These are phyloP conservation scores for Actinia tenebrosa DNA, from an alignment of 64 coral and sea anemone genomes.

Conservation along the genomic window DNA sequence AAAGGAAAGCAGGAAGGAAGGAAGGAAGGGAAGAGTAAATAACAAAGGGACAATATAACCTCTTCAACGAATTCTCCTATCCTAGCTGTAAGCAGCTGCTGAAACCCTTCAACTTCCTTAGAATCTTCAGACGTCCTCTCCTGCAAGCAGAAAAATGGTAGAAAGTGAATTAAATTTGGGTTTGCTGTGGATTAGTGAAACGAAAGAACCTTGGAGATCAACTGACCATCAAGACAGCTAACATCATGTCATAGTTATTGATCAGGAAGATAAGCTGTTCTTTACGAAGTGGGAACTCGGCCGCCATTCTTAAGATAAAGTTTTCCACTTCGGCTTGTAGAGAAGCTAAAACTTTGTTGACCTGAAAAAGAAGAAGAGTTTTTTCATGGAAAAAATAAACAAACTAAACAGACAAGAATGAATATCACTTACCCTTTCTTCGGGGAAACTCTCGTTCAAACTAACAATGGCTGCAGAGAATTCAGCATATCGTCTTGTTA, in stretches of 20 bases:
- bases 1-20: too few relatives aligned
- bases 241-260: slow-evolving; percentile 99
- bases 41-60: slow-evolving; percentile 20
- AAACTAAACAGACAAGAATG: background rate
- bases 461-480: slow-evolving; percentile 97
- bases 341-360: slow-evolving; percentile 90
- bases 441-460: slow-evolving; percentile 97
- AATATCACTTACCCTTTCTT: slow-evolving; percentile 80
- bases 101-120: slow-evolving; percentile 91
- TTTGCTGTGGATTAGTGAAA: background rate
- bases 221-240: slow-evolving; percentile 82
- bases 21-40: background rate
- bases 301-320: slow-evolving; percentile 92
- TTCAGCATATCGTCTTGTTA: slow-evolving; percentile 96
- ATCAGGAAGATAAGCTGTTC: slow-evolving; percentile 96
- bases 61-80: slow-evolving; percentile 99
- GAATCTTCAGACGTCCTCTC: slow-evolving; percentile 98
- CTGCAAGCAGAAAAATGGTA: slow-evolving; percentile 16
- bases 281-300: slow-evolving; percentile 92
- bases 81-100: slow-evolving; percentile 90
- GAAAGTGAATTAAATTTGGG: background rate
- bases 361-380: slow-evolving; percentile 27
- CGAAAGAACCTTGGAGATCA: background rate
- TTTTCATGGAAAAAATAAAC: background rate
- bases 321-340: slow-evolving; percentile 93